Conservation (phyloP, 2,113 vertebrate genomes). For the Ia io region DNA sequence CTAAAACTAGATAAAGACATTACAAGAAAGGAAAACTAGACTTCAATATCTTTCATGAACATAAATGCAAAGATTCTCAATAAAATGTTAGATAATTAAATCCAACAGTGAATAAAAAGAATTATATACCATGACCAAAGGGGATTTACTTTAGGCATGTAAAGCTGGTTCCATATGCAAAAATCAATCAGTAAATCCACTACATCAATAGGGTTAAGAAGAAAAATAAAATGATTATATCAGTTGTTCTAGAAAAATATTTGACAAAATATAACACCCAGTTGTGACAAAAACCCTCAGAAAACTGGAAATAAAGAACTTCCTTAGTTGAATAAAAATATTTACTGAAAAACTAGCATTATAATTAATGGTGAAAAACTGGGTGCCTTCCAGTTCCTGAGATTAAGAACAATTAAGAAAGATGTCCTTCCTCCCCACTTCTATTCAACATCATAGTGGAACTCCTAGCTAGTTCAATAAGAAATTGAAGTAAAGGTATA, state of each 20-base stretch:
- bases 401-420: background rate
- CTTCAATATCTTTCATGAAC: background rate
- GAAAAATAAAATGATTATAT: background rate
- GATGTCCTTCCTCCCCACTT: background rate
- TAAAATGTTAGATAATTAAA: background rate
- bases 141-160: background rate
- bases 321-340: background rate
- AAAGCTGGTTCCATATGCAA: background rate
- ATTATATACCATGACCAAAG: background rate
- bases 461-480: background rate
- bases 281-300: background rate
- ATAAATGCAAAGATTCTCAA: background rate
- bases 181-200: background rate
- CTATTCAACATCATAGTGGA: background rate
- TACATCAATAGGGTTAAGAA: background rate
- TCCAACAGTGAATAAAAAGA: background rate
- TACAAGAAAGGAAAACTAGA: background rate
- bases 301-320: background rate
- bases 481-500: background rate
- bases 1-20: background rate
- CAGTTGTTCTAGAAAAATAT: background rate
- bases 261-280: background rate
- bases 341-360: background rate
- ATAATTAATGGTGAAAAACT: background rate
- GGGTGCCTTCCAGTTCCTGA: background rate